phyloP scores from a whole-genome alignment of 2,888 invertebrate species.

The Caenorhabditis angaria region DNA sequence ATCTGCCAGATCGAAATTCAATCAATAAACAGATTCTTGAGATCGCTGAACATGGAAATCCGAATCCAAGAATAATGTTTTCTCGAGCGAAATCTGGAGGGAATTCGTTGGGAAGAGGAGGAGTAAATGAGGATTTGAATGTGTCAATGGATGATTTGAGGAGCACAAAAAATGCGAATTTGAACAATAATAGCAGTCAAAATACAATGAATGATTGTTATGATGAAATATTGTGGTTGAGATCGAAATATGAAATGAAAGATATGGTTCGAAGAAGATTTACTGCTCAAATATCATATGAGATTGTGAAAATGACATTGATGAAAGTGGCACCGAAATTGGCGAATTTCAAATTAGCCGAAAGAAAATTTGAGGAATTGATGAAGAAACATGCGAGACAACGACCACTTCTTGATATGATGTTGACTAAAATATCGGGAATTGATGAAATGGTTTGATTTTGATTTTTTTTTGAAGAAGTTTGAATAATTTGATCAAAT shows the following conservation, averaged over 20 bases:
- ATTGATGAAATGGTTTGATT: neutral
- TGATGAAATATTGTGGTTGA: slow-evolving; percentile 18
- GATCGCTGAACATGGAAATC: slow-evolving; percentile 1
- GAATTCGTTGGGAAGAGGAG: neutral
- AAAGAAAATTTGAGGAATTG: slow-evolving; percentile 20
- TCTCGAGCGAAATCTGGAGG: neutral
- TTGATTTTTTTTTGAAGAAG: neutral
- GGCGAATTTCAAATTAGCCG: slow-evolving; percentile 20
- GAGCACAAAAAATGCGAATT: neutral
- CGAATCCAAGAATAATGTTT: slow-evolving; percentile 3
- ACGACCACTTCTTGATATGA: slow-evolving; percentile 35
- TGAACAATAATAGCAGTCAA: too few species aligned
- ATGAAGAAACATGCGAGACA: slow-evolving; percentile 19
- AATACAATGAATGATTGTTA: slow-evolving; percentile 11
- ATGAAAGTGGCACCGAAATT: slow-evolving; percentile 17
- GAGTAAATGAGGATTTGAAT: neutral
- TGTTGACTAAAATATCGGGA: neutral
- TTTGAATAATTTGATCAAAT: neutral
- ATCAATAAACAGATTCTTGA: neutral
- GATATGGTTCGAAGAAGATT: slow-evolving; percentile 23
- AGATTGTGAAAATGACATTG: slow-evolving; percentile 7
- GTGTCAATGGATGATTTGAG: neutral
- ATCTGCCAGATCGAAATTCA: neutral
- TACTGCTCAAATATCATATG: neutral
- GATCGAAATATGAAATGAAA: slow-evolving; percentile 13